Evolutionary conservation across 2,113 vertebrate species (phyloP), one percentile per base, ranked within the genome.

Genomic region (Pangasianodon gigas): DNA sequence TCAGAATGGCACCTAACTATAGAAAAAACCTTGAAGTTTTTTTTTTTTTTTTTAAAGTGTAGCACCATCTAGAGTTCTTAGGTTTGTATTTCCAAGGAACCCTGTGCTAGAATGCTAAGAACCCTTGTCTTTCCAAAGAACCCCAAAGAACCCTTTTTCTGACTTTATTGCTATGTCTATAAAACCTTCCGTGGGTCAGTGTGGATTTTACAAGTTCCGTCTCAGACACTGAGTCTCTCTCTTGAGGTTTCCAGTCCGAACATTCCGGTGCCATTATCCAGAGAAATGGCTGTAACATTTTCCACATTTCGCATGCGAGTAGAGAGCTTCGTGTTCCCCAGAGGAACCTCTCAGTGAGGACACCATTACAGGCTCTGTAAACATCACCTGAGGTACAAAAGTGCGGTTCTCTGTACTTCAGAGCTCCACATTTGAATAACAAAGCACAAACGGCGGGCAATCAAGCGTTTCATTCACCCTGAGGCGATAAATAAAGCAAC

Each of bases 331-430:
- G 24, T 26, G 54, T 60, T 60, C 82, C 56, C 82, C 37, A 44
- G 56, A 60, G 82, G 82, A 84, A 60, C 82, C 21, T 19, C 56
- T 84, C 54, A 44, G 56, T 60, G 21, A 58, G 82, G 82, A 60
- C 82, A 13, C 56, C 19, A 60, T 60, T 60, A 84, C 37, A 84
- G 1, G 6, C 54, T 58, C 54, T 41, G 32, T 44, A 84, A 60
- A 84, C 82, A 41, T 84, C 37, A 84, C 82, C 82, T 60, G 19
- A 84, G 82, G 54, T 60, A 84, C 37, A 84, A 44, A 54, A 60
- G 9, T 84, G 82, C 5, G 82, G 54, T 44, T 58, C 82, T 84
- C 54, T 26, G 9, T 58, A 41, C 56, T 60, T 84, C 81, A 54
- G 6, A 82, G 46, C 29, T 69, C 19, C 65, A 65, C 29, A 82